These are phyloP conservation scores for Liasis olivaceus DNA, from an alignment of 2,797 vertebrate species.

Conservation along the genomic window DNA sequence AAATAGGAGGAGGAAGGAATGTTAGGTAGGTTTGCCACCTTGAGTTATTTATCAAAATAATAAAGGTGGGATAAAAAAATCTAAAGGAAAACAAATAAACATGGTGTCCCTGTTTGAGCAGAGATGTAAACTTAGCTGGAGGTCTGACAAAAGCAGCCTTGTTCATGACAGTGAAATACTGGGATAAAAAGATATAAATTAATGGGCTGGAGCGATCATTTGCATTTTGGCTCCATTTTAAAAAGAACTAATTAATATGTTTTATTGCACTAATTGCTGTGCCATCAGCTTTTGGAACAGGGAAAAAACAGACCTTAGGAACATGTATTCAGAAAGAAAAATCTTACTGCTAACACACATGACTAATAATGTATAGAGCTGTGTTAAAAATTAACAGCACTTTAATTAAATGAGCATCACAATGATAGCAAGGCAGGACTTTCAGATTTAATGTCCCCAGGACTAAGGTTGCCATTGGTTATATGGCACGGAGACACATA, in stretches of 20 bases:
- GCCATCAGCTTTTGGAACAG: background rate
- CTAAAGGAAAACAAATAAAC: too few relatives aligned
- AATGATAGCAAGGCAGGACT: background rate
- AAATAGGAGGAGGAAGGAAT: too few relatives aligned
- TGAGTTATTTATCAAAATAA: too few relatives aligned
- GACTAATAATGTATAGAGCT: background rate
- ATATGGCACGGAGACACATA: too few relatives aligned
- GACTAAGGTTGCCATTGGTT: background rate
- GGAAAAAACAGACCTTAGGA: background rate
- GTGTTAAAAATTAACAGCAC: slow-evolving; percentile 20
- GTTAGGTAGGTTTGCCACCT: too few relatives aligned
- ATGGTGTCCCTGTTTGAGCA: background rate
- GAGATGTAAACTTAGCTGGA: background rate
- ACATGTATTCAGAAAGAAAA: background rate
- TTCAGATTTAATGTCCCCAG: background rate
- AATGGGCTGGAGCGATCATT: slow-evolving; percentile 28
- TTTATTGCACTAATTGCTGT: slow-evolving; percentile 12
- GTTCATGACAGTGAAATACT: background rate
- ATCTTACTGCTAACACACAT: background rate
- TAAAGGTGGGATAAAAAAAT: too few relatives aligned
- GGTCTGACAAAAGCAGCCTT: background rate
- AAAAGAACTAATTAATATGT: slow-evolving; percentile 48
- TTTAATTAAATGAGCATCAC: background rate
- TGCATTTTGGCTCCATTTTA: slow-evolving; percentile 37
- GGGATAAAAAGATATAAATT: slow-evolving; percentile 33